A percentile compares a stretch with the other conserved stretches of the same genome.
Evolutionary conservation across 2,113 vertebrate genomes (phyloP).

Genomic region (Lycaon pictus): DNA sequence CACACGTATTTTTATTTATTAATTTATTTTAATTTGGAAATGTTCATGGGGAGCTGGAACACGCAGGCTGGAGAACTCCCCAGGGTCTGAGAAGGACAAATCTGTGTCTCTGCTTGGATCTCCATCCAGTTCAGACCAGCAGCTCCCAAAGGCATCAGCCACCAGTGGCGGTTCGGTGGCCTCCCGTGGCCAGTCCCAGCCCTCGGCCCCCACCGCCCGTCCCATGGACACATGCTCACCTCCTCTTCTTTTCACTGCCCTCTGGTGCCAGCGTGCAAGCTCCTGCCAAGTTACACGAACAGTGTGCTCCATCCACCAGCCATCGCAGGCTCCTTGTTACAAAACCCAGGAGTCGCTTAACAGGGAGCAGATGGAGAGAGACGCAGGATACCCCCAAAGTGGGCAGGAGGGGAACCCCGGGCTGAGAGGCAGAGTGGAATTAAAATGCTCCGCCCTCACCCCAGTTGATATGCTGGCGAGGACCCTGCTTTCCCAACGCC

Average conservation of each 20-base stretch:
- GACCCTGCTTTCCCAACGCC: not conserved
- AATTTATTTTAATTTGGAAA: constrained; percentile 74
- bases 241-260: not conserved
- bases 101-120: not conserved
- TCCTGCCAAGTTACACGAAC: not conserved
- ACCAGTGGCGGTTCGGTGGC: not conserved
- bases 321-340: not conserved
- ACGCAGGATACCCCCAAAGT: rapidly evolving
- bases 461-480: rapidly evolving
- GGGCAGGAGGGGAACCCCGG: not conserved
- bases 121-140: not conserved
- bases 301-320: not conserved
- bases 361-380: not conserved
- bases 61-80: constrained; percentile 48
- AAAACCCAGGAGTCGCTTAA: not conserved
- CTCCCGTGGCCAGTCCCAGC: rapidly evolving
- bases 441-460: too few relatives aligned
- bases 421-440: not conserved
- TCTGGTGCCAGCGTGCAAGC: rapidly evolving
- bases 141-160: not conserved
- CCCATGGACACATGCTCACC: not conserved
- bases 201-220: rapidly evolving
- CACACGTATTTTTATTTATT: constrained; percentile 66
- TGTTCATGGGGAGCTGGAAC: constrained; percentile 63
- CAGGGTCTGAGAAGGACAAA: not conserved